phyloP scores from a whole-genome alignment of 2,888 invertebrate species.

The Orthosia gothica region DNA sequence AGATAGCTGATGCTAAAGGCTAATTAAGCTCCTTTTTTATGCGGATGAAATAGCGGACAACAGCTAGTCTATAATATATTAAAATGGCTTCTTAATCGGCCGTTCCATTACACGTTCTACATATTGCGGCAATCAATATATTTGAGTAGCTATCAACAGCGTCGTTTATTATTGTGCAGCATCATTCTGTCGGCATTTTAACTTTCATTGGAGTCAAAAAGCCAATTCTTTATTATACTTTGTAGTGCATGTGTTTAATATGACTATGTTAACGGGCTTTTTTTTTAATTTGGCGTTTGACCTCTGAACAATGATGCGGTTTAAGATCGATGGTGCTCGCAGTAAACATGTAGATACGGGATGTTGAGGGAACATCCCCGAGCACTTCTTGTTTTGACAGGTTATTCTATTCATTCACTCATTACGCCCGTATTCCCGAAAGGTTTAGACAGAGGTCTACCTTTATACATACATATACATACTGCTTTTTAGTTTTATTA shows the following conservation, averaged over 20 bases:
- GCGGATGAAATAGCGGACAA: no score
- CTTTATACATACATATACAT: no score
- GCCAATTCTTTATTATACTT: slow-evolving; percentile 10
- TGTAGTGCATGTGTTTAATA: slow-evolving; percentile 7
- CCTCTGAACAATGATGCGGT: slow-evolving; percentile 1
- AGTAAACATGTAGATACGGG: background rate
- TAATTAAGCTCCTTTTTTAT: no score
- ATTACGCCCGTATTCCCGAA: background rate
- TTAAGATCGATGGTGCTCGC: background rate
- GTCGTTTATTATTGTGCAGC: slow-evolving; percentile 9
- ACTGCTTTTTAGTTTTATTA: no score
- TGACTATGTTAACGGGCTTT: background rate
- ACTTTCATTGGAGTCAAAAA: slow-evolving; percentile 22
- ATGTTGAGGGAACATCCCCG: background rate
- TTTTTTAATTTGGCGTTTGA: background rate
- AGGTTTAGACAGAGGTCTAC: background rate
- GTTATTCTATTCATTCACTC: no score
- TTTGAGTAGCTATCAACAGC: slow-evolving; percentile 2
- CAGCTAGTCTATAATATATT: no score
- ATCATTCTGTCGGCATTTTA: slow-evolving; percentile 35
- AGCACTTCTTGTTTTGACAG: background rate
- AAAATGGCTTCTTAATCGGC: background rate
- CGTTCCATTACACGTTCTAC: slow-evolving; percentile 10
- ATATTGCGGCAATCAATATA: slow-evolving; percentile 1
- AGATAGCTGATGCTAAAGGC: no score